Evolutionary conservation across 2,888 invertebrate genomes (phyloP), one percentile per base, ranked within the genome.

Genomic region (Ichneumoninae sp.): DNA sequence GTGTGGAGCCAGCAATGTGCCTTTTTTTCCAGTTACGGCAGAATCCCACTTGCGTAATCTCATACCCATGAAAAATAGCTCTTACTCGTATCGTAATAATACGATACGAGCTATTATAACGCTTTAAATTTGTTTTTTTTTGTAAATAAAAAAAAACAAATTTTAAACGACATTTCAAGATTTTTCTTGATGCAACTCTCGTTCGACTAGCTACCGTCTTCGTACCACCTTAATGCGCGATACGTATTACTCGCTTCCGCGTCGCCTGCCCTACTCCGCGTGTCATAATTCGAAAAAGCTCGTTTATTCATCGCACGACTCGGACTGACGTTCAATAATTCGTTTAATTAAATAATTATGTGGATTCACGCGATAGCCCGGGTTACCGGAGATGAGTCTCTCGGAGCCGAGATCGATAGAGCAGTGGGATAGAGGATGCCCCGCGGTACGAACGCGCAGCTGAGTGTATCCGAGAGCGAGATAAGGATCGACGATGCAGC

Each of bases 401-500:
- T 84, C 50, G 66, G 70, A 57, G 26, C 5, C 33, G 44, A 57
- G 74, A 70, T 81, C 78, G 74, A 78, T 84, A 57, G 65, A 78
- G 74, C 36, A 66, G 66, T 54, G 70, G 47, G 30, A 76, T 19
- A 22, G 22, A 60, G 62, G 26, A 60, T 52, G 68, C 22, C 52
- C 62, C 79, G 79, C 71, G 57, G 78, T 82, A 77, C 52, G 82
- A 52, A 10, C 22, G 52, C 62, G 80, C 52, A 54, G 22, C 47
- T 69, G 50, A 75, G 30, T 19, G 54, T 69, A 79, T 44, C 74
- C 72, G 50, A 74, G 75, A 81, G 72, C 26, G 75, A 86, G 90
- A 90, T 90, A 90, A 91, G 90, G 87, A 92, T 92, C 92, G 89
- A 91, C 90, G 90, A 89, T 69, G 88, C 89, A 54, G 52, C 82